Evolutionary conservation across 1,140 invertebrate species (phyloP).

Genomic region (Diprion similis): DNA sequence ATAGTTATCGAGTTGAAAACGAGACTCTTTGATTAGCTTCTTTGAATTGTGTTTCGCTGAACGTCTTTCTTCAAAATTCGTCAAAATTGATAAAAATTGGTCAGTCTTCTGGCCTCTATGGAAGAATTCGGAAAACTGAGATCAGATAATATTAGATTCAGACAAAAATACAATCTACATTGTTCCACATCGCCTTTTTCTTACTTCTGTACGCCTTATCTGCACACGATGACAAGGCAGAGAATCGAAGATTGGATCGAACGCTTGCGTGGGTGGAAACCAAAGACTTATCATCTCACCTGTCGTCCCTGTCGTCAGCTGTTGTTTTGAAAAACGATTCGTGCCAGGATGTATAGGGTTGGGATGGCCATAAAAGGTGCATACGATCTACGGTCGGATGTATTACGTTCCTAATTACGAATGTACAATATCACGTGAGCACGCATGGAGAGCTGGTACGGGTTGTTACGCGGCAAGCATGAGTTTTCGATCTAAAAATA

Average conservation of each 20-base stretch:
- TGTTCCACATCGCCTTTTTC: background rate
- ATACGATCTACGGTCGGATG: background rate
- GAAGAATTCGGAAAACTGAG: background rate
- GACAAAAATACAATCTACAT: background rate
- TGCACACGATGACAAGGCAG: no score
- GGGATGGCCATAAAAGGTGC: background rate
- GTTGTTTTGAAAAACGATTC: no score
- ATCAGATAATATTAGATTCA: background rate
- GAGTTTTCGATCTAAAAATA: no score
- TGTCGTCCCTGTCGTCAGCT: no score
- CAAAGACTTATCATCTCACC: no score
- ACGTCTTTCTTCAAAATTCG: background rate
- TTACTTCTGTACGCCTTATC: background rate
- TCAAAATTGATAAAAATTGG: background rate
- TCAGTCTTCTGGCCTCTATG: background rate
- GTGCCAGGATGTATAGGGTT: no score
- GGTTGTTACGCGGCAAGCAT: constrained; percentile 1
- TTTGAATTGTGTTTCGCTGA: background rate
- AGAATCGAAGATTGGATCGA: no score
- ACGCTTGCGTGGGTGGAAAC: no score
- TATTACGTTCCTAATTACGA: background rate
- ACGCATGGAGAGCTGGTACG: constrained; percentile 8
- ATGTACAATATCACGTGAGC: constrained; percentile 9
- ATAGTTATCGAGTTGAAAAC: background rate
- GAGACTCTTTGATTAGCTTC: no score